phyloP scores from a whole-genome alignment of 1,140 invertebrate genomes.

The Drosophila ficusphila region DNA sequence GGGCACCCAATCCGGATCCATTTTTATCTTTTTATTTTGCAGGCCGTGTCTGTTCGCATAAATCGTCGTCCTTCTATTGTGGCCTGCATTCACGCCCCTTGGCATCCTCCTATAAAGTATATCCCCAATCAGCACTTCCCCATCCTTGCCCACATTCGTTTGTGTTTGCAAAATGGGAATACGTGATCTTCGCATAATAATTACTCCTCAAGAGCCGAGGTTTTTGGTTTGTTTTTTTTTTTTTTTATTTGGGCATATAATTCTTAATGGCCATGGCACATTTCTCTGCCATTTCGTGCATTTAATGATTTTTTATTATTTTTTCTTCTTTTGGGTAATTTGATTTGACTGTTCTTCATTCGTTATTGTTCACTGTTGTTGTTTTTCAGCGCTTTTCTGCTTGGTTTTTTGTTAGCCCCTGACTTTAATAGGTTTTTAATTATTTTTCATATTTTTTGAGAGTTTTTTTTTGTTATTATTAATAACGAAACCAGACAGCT shows the following conservation, averaged over 20 bases:
- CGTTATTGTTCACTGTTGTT: slow-evolving; percentile 70
- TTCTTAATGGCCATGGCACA: slow-evolving; percentile 80
- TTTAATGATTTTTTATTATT: slow-evolving; percentile 79
- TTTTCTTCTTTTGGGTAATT: slow-evolving; percentile 67
- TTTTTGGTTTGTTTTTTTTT: too few relatives aligned
- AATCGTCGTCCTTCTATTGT: slow-evolving; percentile 75
- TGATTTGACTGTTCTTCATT: slow-evolving; percentile 76
- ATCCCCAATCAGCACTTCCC: slow-evolving; percentile 13
- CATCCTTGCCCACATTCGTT: slow-evolving; percentile 24
- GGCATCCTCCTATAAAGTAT: not conserved
- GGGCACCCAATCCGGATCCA: not conserved
- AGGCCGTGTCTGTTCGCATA: slow-evolving; percentile 42
- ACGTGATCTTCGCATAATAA: slow-evolving; percentile 80
- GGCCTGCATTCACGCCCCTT: slow-evolving; percentile 26
- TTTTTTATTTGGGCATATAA: slow-evolving; percentile 55
- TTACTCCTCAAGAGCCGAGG: too few relatives aligned
- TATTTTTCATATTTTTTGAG: slow-evolving; percentile 61
- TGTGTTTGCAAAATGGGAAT: slow-evolving; percentile 76
- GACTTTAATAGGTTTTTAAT: slow-evolving; percentile 75
- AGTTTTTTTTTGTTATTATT: slow-evolving; percentile 20
- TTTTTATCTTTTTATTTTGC: slow-evolving; percentile 42
- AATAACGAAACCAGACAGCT: slow-evolving; percentile 47
- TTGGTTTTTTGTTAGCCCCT: slow-evolving; percentile 40
- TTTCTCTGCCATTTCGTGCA: slow-evolving; percentile 80
- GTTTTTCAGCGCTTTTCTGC: slow-evolving; percentile 4